A percentile compares a stretch with the other conserved stretches of the same genome.
These are phyloP conservation scores for Rhagoletis zephyria DNA, from an alignment of 1,140 invertebrate genomes.

Conservation along the genomic window DNA sequence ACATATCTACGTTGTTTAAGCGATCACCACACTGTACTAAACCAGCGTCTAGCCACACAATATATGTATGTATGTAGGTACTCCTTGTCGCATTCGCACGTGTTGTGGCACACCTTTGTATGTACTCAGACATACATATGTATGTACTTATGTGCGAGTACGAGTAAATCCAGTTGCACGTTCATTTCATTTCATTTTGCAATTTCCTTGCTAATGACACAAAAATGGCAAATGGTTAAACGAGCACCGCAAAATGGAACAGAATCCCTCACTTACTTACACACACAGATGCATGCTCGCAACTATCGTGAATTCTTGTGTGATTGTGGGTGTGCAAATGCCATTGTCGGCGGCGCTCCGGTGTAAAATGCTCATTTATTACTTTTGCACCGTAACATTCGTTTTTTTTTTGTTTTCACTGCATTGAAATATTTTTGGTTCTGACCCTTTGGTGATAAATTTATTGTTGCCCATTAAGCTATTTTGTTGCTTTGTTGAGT, in stretches of 20 bases:
- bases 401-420: conserved; percentile 7
- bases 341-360: conserved; percentile 25
- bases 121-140: neutral
- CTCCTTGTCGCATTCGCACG: conserved; percentile 1
- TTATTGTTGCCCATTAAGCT: conserved; percentile 34
- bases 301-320: too few relatives aligned
- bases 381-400: neutral
- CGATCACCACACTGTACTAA: too few relatives aligned
- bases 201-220: conserved; percentile 40
- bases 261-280: too few relatives aligned
- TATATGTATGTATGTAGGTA: too few relatives aligned
- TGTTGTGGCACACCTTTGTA: neutral
- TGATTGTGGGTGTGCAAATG: neutral
- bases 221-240: conserved; percentile 40
- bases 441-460: conserved; percentile 40
- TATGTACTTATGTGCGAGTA: neutral
- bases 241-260: neutral
- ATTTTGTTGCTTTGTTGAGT: neutral
- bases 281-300: neutral
- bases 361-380: conserved; percentile 44
- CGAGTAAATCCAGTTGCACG: conserved; percentile 28
- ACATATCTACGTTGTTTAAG: too few relatives aligned
- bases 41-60: too few relatives aligned
- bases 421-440: conserved; percentile 39
- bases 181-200: conserved; percentile 39